Evolutionary conservation across 2,113 vertebrate genomes (phyloP).

Genomic region (Irena cyanogastra): DNA sequence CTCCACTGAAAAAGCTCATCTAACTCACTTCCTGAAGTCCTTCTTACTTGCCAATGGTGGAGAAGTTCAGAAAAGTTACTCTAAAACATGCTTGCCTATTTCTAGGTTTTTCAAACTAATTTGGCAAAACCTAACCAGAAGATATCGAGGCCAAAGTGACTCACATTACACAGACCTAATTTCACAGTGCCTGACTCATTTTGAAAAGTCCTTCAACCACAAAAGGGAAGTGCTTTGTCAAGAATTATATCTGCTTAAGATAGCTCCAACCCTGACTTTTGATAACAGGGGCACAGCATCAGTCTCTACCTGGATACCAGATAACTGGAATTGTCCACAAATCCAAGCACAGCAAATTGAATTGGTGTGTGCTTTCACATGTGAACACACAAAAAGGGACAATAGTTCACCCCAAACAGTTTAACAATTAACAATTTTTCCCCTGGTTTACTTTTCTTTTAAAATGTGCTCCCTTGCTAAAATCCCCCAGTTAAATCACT

Average conservation of each 20-base stretch:
- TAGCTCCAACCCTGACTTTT: background rate
- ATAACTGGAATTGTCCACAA: background rate
- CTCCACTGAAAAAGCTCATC: background rate
- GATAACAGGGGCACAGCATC: background rate
- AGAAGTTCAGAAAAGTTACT: background rate
- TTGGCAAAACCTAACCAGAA: background rate
- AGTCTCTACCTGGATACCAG: background rate
- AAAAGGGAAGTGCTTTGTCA: background rate
- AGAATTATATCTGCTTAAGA: background rate
- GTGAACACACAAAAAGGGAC: background rate
- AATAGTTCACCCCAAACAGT: background rate
- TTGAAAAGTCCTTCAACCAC: background rate
- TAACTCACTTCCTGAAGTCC: background rate
- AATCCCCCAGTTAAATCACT: background rate
- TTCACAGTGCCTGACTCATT: background rate
- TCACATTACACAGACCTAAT: background rate
- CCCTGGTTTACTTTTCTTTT: background rate
- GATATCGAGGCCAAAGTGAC: rapidly evolving
- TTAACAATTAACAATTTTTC: background rate
- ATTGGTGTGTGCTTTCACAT: background rate
- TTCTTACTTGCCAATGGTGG: background rate
- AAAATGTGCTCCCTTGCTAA: background rate
- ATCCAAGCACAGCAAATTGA: background rate
- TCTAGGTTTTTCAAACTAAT: background rate
- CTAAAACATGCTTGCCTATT: background rate